Percentiles rank a stretch among this genome's conserved stretches.
These are phyloP conservation scores for Cherax quadricarinatus DNA, from an alignment of 1,140 invertebrate species.

Conservation along the genomic window DNA sequence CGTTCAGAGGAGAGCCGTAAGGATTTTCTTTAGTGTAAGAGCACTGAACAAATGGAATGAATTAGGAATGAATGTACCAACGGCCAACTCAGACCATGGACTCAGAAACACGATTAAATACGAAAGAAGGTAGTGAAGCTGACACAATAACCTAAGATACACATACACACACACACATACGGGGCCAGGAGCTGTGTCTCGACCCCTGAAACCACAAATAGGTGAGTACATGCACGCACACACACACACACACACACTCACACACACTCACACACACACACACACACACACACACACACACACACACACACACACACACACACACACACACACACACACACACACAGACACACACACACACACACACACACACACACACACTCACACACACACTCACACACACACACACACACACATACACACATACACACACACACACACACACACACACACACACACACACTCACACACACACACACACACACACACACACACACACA, in stretches of 20 bases:
- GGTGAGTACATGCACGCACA: not conserved
- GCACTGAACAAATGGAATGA: too few relatives aligned
- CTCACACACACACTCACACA: not conserved
- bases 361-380: not conserved
- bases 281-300: not conserved
- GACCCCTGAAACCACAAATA: not conserved
- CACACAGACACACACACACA: not conserved
- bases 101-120: too few relatives aligned
- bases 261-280: not conserved
- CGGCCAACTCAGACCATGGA: too few relatives aligned
- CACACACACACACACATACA: not conserved
- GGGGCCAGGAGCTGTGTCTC: too few relatives aligned
- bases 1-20: too few relatives aligned
- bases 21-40: too few relatives aligned
- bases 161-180: too few relatives aligned
- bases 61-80: too few relatives aligned
- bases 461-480: too few relatives aligned
- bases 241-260: not conserved
- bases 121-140: too few relatives aligned
- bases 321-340: too few relatives aligned
- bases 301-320: not conserved
- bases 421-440: not conserved
- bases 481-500: not conserved
- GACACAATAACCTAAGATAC: too few relatives aligned
- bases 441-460: not conserved